Conservation (phyloP, 2,113 vertebrate species). For the Phaethon lepturus region DNA sequence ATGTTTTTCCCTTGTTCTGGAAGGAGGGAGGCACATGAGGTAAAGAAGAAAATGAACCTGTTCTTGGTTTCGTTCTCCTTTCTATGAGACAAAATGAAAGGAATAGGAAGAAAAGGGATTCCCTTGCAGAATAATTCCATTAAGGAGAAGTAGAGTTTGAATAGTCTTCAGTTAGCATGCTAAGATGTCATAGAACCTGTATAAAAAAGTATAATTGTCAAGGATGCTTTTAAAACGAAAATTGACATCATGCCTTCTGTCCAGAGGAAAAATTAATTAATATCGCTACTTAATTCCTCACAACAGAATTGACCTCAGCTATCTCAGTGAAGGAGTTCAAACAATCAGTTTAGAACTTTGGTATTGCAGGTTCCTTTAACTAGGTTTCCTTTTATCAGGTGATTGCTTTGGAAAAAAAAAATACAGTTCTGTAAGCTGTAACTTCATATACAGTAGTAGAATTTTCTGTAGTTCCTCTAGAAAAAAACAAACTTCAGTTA, state of each 20-base stretch:
- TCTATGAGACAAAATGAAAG: not conserved
- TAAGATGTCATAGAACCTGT: not conserved
- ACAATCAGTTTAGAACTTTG: not conserved
- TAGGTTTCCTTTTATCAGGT: not conserved
- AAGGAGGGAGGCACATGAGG: not conserved
- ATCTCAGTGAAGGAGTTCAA: not conserved
- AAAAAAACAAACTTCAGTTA: accelerated
- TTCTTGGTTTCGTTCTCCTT: not conserved
- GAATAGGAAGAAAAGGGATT: not conserved
- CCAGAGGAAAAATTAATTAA: not conserved
- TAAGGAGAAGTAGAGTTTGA: not conserved
- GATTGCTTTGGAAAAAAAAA: not conserved
- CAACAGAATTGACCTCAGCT: not conserved
- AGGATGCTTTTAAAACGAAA: not conserved
- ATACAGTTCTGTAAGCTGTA: not conserved
- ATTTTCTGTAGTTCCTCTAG: not conserved
- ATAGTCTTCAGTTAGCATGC: not conserved
- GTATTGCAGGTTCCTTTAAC: not conserved
- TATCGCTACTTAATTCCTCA: not conserved
- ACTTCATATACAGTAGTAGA: not conserved
- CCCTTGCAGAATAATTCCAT: not conserved
- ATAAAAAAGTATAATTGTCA: not conserved
- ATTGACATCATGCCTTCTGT: not conserved
- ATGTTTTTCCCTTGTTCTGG: not conserved
- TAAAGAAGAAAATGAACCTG: not conserved